phyloP scores from a whole-genome alignment of 1,140 invertebrate genomes.

The Drosophila pachea region DNA sequence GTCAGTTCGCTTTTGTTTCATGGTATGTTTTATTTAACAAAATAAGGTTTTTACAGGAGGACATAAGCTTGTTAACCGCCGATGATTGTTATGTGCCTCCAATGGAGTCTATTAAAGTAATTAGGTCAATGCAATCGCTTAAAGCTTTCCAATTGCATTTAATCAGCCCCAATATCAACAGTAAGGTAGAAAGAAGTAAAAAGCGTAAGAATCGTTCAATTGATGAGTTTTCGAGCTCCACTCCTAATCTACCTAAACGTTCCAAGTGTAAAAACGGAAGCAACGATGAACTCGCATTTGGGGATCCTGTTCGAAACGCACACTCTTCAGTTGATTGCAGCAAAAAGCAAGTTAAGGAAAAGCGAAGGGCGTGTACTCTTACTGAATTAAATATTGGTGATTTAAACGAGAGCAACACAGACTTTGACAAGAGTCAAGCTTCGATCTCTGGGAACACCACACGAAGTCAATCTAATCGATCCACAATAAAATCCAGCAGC shows the following conservation, averaged over 20 bases:
- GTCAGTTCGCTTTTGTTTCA: slow-evolving; percentile 3
- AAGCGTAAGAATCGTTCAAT: slow-evolving; percentile 46
- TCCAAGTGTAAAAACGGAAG: slow-evolving; percentile 21
- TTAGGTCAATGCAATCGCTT: slow-evolving; percentile 27
- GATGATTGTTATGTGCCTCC: slow-evolving; percentile 62
- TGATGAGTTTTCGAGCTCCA: slow-evolving; percentile 32
- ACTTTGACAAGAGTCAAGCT: not conserved
- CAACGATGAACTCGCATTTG: not conserved
- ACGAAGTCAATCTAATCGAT: not conserved
- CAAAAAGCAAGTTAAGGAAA: not conserved
- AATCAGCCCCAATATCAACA: too few relatives aligned
- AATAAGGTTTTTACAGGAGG: slow-evolving; percentile 2
- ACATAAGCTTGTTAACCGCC: slow-evolving; percentile 51
- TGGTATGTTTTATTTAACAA: not conserved
- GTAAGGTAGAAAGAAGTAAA: slow-evolving; percentile 15
- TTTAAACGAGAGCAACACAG: too few relatives aligned
- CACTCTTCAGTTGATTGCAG: not conserved
- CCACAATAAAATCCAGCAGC: not conserved
- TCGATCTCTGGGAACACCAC: not conserved
- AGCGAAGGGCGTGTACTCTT: not conserved
- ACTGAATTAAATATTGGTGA: too few relatives aligned
- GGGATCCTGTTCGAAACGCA: not conserved
- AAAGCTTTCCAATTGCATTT: slow-evolving; percentile 42
- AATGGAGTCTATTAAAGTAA: slow-evolving; percentile 53
- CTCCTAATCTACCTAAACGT: slow-evolving; percentile 44